Evolutionary conservation across 2,797 vertebrate species (phyloP), one percentile per base, ranked within the genome.

Genomic region (Sitta carolinensis): DNA sequence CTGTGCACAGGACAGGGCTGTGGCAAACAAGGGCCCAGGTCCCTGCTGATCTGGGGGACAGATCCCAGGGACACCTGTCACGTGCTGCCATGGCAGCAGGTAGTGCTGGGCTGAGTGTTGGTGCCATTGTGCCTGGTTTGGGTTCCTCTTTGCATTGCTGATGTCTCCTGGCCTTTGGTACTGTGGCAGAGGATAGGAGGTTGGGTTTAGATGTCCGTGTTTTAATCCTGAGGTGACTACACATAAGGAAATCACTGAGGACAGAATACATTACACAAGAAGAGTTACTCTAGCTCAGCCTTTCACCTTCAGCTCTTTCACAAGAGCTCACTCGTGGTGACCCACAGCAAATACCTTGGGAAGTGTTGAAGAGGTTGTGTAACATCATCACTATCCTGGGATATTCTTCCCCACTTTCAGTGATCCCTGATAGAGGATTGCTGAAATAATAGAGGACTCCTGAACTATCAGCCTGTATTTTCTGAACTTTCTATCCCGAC

Each of bases 11-110:
- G 4, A 4, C 3, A 29, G 34, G 70, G 51, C 7, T 73, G 38
- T 17, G 57, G 47, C 20, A 55, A 51, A 81, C 0, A 3, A 18
- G 11, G 40, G 34, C 29, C 38, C 54, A 5, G 0, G 5, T 23
- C 52, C 0, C 0, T 47, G 67, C 59, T 54, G 40, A 21, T 58
- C 55, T 0, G 2, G n/a, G 48, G 29, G 30, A n/a, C 51, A 18
- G 30, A 32, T 38, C 29, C 68, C 0, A 20, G 38, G 26, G 36
- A 43, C 43, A 15, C 30, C 20, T 12, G 13, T 23, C 54, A 19
- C 32, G 4, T 36, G 36, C 76, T 93, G 68, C 27, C 11, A 3
- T 13, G n/a, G 54, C 13, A 88, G n/a, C 67, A 69, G 19, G 34
- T 8, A 64, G 61, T 19, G 14, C 70, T 43, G 61, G 38, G 51